These are phyloP conservation scores for Morpho helenor DNA, from an alignment of 2,888 invertebrate genomes.

Conservation along the genomic window DNA sequence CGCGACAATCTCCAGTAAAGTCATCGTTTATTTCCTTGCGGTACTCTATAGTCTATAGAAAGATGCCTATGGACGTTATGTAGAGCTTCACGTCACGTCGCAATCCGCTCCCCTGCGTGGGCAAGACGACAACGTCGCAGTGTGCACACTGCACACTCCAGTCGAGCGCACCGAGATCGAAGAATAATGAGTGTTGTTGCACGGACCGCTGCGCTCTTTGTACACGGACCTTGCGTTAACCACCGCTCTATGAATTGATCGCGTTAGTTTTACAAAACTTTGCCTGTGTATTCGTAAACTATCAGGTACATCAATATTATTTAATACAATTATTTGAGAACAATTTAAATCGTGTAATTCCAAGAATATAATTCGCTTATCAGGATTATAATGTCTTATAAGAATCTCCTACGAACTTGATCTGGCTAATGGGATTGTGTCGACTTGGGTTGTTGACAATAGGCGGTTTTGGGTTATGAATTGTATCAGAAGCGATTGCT, in stretches of 20 bases:
- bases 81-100: constrained; percentile 9
- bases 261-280: constrained; percentile 1
- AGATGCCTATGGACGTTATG: background rate
- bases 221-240: constrained; percentile 49
- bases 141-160: constrained; percentile 12
- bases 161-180: constrained; percentile 34
- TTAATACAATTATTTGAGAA: too few relatives aligned
- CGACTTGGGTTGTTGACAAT: too few relatives aligned
- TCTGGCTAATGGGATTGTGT: background rate
- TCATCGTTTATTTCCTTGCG: background rate
- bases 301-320: too few relatives aligned
- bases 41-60: constrained; percentile 9
- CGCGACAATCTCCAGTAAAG: constrained; percentile 8
- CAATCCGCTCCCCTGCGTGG: constrained; percentile 4
- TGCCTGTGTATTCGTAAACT: too few relatives aligned
- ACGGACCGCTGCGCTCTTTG: constrained; percentile 49
- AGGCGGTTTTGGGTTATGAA: too few relatives aligned
- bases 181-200: constrained; percentile 46
- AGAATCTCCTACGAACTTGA: constrained; percentile 4
- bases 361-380: too few relatives aligned
- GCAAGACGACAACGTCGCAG: too few relatives aligned
- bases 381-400: constrained; percentile 7
- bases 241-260: constrained; percentile 23
- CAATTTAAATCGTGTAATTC: too few relatives aligned
- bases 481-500: too few relatives aligned